Evolutionary conservation across 2,888 invertebrate species (phyloP).

Genomic region (Coelopa pilipes): DNA sequence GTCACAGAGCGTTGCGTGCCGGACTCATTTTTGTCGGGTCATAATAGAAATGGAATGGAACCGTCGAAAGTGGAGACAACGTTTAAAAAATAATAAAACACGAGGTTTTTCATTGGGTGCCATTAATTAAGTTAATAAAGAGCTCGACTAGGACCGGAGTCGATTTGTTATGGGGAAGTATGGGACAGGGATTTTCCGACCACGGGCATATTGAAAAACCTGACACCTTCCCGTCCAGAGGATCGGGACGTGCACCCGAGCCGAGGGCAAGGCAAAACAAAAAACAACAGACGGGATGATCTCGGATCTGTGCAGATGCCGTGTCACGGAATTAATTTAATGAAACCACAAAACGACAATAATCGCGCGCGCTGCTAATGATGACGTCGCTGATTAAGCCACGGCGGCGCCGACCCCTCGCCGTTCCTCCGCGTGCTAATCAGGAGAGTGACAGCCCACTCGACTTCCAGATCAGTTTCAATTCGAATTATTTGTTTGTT

Average conservation of each 20-base stretch:
- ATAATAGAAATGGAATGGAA: conserved; percentile 8
- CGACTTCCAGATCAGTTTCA: conserved; percentile 65
- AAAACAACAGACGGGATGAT: no score
- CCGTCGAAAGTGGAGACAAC: conserved; percentile 46
- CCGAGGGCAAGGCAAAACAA: no score
- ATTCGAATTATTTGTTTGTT: conserved; percentile 42
- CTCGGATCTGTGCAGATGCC: no score
- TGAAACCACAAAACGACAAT: no score
- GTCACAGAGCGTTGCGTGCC: conserved; percentile 14
- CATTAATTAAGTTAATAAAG: conserved; percentile 33
- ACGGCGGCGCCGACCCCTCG: background rate
- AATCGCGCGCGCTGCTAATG: conserved; percentile 12
- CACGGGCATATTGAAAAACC: background rate
- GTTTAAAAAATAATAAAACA: conserved; percentile 61
- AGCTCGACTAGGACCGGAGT: background rate
- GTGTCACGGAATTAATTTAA: no score
- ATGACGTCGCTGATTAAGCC: conserved; percentile 34
- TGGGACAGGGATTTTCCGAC: background rate
- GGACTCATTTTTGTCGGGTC: conserved; percentile 15
- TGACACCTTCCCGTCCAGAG: no score
- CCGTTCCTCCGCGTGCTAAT: conserved; percentile 57
- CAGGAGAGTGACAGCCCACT: conserved; percentile 65
- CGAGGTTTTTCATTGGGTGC: conserved; percentile 33
- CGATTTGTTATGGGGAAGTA: background rate
- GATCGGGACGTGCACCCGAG: no score